phyloP scores from a whole-genome alignment of 2,113 vertebrate genomes.

The Malurus melanocephalus region DNA sequence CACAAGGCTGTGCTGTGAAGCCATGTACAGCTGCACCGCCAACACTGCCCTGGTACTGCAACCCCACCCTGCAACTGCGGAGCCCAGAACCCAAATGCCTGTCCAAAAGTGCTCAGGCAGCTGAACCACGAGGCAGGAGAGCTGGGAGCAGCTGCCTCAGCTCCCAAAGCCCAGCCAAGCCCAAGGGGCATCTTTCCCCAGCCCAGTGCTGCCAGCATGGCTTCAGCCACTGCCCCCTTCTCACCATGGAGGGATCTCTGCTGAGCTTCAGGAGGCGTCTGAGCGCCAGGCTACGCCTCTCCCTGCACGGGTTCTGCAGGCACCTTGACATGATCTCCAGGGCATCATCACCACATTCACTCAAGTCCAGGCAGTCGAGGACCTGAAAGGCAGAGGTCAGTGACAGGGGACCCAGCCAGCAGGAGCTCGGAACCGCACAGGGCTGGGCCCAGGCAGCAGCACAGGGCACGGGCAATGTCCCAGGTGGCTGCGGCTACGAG shows the following conservation, averaged over 20 bases:
- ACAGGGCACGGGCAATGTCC: too few relatives aligned
- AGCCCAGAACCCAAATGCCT: neutral
- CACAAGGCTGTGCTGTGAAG: too few relatives aligned
- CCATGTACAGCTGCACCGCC: too few relatives aligned
- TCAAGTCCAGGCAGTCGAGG: too few relatives aligned
- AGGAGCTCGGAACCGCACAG: too few relatives aligned
- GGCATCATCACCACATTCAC: too few relatives aligned
- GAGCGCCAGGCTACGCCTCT: neutral
- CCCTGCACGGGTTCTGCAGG: neutral
- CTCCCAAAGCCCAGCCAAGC: neutral
- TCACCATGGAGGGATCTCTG: neutral
- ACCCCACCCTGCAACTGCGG: neutral
- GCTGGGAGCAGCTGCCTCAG: too few relatives aligned
- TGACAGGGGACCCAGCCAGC: too few relatives aligned
- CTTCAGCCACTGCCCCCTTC: neutral
- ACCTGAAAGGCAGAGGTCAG: too few relatives aligned
- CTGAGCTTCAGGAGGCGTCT: neutral
- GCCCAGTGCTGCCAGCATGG: neutral
- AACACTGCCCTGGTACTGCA: too few relatives aligned
- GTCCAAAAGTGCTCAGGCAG: neutral
- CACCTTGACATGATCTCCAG: neutral
- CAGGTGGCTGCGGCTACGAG: neutral
- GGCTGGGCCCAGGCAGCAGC: too few relatives aligned
- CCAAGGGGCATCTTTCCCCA: rapidly evolving
- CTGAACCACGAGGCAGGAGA: neutral